Evolutionary conservation across 2,113 vertebrate species (phyloP).

Genomic region (Delphinapterus leucas): DNA sequence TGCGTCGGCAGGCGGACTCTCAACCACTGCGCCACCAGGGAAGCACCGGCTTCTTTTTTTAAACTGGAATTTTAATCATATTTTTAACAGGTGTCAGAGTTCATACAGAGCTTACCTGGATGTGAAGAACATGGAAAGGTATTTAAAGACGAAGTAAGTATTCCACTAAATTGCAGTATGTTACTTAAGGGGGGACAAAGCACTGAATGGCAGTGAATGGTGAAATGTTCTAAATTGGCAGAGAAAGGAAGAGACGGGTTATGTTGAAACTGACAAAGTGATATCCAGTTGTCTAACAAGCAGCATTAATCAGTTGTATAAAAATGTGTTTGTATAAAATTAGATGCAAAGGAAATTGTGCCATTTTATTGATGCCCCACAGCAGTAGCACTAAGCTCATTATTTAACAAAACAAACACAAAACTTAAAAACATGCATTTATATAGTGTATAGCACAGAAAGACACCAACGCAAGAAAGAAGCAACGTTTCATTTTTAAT

Average conservation of each 20-base stretch:
- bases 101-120: constrained; percentile 90
- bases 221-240: not conserved
- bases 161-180: not conserved
- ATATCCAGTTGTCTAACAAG: not conserved
- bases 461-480: not conserved
- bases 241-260: not conserved
- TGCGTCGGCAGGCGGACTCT: too few relatives aligned
- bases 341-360: not conserved
- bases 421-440: not conserved
- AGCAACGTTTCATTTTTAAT: not conserved
- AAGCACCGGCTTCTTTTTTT: not conserved
- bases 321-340: not conserved
- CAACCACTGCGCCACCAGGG: too few relatives aligned
- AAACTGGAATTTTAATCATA: constrained; percentile 17
- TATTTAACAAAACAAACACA: not conserved
- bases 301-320: not conserved
- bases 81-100: constrained; percentile 86
- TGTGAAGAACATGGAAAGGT: constrained; percentile 90
- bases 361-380: not conserved
- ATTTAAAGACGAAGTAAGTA: constrained; percentile 91
- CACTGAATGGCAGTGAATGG: not conserved
- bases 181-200: not conserved
- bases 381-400: not conserved
- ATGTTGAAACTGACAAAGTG: not conserved
- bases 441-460: not conserved